These are phyloP conservation scores for Hypotaenidia philippensis DNA, from an alignment of 2,797 vertebrate genomes.

Conservation along the genomic window DNA sequence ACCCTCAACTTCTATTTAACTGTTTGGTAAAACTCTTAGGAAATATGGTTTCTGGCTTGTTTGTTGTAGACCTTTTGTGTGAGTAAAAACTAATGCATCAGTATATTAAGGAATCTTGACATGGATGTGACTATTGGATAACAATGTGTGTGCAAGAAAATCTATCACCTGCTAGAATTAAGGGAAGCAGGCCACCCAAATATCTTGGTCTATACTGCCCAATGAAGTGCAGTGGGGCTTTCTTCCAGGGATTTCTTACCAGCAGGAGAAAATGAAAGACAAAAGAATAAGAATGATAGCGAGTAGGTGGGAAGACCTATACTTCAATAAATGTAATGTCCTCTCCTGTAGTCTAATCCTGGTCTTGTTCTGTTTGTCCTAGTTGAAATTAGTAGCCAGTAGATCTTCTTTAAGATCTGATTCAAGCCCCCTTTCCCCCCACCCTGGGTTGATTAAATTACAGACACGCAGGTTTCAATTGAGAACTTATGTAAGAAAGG, in stretches of 20 bases:
- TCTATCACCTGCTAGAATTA: not conserved
- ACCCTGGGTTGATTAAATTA: not conserved
- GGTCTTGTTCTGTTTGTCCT: not conserved
- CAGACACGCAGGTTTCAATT: not conserved
- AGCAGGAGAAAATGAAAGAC: not conserved
- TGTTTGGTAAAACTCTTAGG: not conserved
- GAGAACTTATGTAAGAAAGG: not conserved
- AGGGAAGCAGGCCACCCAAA: not conserved
- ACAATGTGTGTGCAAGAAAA: not conserved
- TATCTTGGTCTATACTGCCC: rapidly evolving
- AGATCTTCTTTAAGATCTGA: not conserved
- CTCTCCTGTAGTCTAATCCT: not conserved
- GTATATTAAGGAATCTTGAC: not conserved
- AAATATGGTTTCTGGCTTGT: not conserved
- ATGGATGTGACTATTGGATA: not conserved
- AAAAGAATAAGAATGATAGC: not conserved
- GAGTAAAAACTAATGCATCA: not conserved
- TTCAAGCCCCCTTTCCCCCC: no score
- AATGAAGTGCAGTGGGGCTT: not conserved
- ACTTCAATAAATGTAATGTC: not conserved
- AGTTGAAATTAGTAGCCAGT: not conserved
- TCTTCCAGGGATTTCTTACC: not conserved
- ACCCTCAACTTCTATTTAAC: not conserved
- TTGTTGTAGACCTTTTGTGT: not conserved
- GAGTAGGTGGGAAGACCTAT: not conserved